Percentiles rank a stretch among this genome's conserved stretches.
phyloP scores from a whole-genome alignment of 1,140 invertebrate species.

The Pseudomyrmex cubaensis region DNA sequence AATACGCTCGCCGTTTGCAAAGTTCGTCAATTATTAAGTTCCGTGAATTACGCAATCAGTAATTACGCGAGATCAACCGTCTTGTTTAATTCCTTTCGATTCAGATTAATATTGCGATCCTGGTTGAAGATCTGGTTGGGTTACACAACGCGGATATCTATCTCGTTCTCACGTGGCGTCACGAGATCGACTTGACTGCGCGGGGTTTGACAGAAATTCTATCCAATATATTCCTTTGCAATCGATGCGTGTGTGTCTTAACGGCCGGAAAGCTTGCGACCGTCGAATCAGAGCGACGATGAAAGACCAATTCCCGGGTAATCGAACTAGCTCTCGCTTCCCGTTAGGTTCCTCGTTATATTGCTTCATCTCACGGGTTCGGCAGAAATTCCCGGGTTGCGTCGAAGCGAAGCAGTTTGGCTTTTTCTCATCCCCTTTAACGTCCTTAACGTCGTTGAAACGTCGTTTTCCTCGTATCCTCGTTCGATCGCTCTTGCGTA shows the following conservation, averaged over 20 bases:
- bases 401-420: background rate
- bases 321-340: constrained; percentile 56
- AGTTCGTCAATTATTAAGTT: background rate
- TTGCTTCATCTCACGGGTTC: constrained; percentile 51
- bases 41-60: background rate
- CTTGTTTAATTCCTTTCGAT: background rate
- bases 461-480: constrained; percentile 7
- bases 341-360: constrained; percentile 39
- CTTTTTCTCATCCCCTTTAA: constrained; percentile 49
- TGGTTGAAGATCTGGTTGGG: background rate
- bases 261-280: constrained; percentile 53
- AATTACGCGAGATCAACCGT: background rate
- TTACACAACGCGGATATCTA: background rate
- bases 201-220: background rate
- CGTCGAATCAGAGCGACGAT: constrained; percentile 63
- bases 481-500: constrained; percentile 9
- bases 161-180: background rate
- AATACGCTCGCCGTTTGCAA: background rate
- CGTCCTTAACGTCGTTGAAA: constrained; percentile 35
- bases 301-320: constrained; percentile 64
- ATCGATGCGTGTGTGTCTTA: constrained; percentile 36
- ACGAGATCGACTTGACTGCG: background rate
- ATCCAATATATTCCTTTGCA: background rate
- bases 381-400: constrained; percentile 31
- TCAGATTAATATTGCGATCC: background rate